Conservation (phyloP, 2,113 vertebrate genomes). For the Eolophus roseicapilla region DNA sequence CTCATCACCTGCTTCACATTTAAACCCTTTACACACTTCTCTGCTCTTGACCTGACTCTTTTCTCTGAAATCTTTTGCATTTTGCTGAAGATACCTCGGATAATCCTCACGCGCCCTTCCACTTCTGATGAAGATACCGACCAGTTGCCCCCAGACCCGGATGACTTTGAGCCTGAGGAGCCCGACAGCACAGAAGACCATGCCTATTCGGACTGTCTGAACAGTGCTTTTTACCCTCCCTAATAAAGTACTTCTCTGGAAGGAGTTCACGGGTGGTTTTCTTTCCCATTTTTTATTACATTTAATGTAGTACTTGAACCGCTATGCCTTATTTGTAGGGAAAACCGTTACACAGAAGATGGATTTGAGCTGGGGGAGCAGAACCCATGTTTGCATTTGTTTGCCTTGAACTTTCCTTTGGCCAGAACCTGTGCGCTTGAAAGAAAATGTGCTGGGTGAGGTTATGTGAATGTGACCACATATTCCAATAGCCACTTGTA, state of each 20-base stretch:
- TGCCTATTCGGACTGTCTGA: conserved; percentile 59
- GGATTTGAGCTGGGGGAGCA: not conserved
- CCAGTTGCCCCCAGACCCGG: conserved; percentile 67
- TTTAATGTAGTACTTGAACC: conserved; percentile 31
- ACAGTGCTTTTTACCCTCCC: conserved; percentile 73
- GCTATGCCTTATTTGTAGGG: conserved; percentile 19
- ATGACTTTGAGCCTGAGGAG: conserved; percentile 58
- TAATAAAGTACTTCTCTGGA: conserved; percentile 47
- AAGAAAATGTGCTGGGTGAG: not conserved
- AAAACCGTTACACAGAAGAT: not conserved
- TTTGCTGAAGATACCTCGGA: conserved; percentile 78
- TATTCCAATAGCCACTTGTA: not conserved
- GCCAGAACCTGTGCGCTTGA: not conserved
- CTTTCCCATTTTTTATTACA: not conserved
- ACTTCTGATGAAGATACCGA: conserved; percentile 84
- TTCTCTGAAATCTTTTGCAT: not conserved
- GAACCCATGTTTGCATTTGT: not conserved
- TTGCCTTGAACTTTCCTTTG: conserved; percentile 6
- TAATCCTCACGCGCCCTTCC: conserved; percentile 84
- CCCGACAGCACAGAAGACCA: conserved; percentile 10
- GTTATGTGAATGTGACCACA: not conserved
- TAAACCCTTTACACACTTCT: not conserved
- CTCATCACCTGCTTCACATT: not conserved
- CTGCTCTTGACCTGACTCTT: not conserved
- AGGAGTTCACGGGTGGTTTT: not conserved